These are phyloP conservation scores for Xylocopa sonorina DNA, from an alignment of 1,140 invertebrate species.

Conservation along the genomic window DNA sequence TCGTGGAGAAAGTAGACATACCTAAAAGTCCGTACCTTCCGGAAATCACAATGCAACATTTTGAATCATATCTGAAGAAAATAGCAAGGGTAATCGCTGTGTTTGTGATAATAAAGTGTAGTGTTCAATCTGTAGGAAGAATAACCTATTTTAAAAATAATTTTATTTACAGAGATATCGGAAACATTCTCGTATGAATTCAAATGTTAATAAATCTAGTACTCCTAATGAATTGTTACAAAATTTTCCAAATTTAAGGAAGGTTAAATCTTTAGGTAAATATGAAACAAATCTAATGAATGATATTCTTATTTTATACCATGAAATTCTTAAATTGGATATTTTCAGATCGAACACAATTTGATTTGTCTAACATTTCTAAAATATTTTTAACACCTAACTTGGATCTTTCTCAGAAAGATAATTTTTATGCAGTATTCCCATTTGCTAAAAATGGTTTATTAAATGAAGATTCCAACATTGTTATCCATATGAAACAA, in stretches of 20 bases:
- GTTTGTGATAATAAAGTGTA: not conserved
- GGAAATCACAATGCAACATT: slow-evolving; percentile 91
- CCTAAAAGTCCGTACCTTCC: slow-evolving; percentile 91
- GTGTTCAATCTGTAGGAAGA: not conserved
- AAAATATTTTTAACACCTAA: slow-evolving; percentile 93
- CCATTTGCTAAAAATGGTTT: slow-evolving; percentile 82
- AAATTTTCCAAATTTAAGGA: slow-evolving; percentile 80
- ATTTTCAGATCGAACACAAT: slow-evolving; percentile 78
- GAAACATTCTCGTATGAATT: slow-evolving; percentile 80
- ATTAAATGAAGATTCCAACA: slow-evolving; percentile 70
- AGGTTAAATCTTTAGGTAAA: slow-evolving; percentile 78
- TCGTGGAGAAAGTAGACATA: slow-evolving; percentile 91
- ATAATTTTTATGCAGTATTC: slow-evolving; percentile 95
- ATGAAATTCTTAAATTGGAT: slow-evolving; percentile 12
- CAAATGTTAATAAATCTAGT: slow-evolving; percentile 71
- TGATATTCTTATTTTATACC: not conserved
- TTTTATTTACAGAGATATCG: slow-evolving; percentile 77
- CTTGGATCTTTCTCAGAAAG: slow-evolving; percentile 91
- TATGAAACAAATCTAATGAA: slow-evolving; percentile 13
- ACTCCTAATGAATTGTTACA: slow-evolving; percentile 80
- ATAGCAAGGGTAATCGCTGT: slow-evolving; percentile 80
- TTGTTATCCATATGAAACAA: slow-evolving; percentile 80
- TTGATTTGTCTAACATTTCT: slow-evolving; percentile 88
- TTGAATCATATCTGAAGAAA: slow-evolving; percentile 93
- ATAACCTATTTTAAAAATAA: not conserved